Evolutionary conservation across 2,888 invertebrate genomes (phyloP).

Genomic region (Heliconius ethilla): DNA sequence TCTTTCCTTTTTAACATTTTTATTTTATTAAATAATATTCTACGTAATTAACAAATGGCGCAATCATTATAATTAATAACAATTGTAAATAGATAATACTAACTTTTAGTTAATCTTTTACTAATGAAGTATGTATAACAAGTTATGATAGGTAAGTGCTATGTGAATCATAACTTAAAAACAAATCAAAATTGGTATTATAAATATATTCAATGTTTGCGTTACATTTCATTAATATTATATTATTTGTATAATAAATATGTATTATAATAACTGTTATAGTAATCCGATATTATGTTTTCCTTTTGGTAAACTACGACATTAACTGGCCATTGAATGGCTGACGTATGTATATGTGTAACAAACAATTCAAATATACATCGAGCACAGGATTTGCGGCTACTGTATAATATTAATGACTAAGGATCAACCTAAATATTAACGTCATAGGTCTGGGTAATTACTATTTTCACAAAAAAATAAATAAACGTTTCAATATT

Average conservation of each 20-base stretch:
- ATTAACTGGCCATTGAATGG: constrained; percentile 20
- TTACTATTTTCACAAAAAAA: background rate
- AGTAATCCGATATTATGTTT: constrained; percentile 31
- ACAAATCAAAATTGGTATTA: background rate
- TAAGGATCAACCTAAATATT: constrained; percentile 9
- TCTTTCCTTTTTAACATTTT: background rate
- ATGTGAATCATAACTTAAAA: background rate
- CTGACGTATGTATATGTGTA: constrained; percentile 26
- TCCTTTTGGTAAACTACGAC: constrained; percentile 27
- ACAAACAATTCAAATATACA: constrained; percentile 12
- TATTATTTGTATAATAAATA: constrained; percentile 2
- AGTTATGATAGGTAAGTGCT: background rate
- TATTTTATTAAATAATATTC: background rate
- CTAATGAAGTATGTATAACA: background rate
- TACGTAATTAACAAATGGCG: background rate
- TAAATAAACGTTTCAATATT: too few relatives aligned
- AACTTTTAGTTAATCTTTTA: background rate
- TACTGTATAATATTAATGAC: constrained; percentile 6
- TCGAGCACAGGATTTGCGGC: constrained; percentile 2
- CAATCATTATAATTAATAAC: background rate
- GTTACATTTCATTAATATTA: constrained; percentile 12
- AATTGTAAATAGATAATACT: background rate
- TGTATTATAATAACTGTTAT: constrained; percentile 26
- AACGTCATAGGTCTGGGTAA: constrained; percentile 13
- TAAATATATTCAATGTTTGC: constrained; percentile 5